Evolutionary conservation across 2,113 vertebrate genomes (phyloP).

Genomic region (Gulo gulo): DNA sequence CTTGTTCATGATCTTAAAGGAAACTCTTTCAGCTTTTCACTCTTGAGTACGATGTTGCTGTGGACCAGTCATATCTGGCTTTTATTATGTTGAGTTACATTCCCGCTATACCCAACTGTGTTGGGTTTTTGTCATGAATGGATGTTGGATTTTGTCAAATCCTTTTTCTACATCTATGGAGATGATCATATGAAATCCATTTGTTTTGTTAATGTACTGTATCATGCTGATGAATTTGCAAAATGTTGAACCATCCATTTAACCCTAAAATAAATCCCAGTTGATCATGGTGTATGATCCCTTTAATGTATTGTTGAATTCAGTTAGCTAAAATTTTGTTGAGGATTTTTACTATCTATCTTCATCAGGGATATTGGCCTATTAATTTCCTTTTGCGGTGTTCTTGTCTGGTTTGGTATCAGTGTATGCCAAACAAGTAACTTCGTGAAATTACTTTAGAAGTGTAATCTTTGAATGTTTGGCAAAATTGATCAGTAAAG

Average conservation of each 20-base stretch:
- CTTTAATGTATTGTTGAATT: background rate
- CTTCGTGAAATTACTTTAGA: background rate
- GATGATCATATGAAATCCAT: too few relatives aligned
- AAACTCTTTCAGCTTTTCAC: background rate
- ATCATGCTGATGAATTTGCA: background rate
- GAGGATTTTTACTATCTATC: background rate
- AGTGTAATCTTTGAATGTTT: background rate
- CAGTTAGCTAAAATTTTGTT: background rate
- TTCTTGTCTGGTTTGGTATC: background rate
- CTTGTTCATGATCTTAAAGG: background rate
- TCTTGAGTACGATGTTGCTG: background rate
- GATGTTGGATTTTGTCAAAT: background rate
- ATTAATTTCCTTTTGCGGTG: background rate
- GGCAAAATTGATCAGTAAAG: background rate
- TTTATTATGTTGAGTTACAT: background rate
- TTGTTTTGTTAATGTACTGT: background rate
- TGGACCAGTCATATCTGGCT: background rate
- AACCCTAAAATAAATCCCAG: background rate
- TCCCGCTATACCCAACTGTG: background rate
- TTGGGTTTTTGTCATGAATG: background rate
- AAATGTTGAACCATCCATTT: background rate
- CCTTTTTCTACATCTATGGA: too few relatives aligned
- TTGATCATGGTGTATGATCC: background rate
- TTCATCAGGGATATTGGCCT: background rate
- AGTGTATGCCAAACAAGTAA: background rate